Percentiles rank a stretch among this genome's conserved stretches.
Evolutionary conservation across 2,113 vertebrate genomes (phyloP).

Genomic region (Albula goreensis): DNA sequence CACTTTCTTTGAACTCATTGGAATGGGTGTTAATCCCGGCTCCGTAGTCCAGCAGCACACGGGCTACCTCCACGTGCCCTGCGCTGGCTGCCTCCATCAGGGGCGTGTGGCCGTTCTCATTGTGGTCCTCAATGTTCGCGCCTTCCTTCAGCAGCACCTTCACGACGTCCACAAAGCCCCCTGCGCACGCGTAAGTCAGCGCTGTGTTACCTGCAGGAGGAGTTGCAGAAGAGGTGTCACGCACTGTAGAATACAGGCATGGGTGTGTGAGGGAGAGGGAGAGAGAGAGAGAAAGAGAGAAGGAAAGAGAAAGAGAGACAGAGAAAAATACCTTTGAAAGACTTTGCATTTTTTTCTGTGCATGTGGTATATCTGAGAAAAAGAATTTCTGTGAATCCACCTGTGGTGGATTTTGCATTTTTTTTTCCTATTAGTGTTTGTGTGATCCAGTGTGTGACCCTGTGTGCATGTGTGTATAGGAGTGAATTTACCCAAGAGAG

Average conservation of each 20-base stretch:
- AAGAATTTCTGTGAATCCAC: too few relatives aligned
- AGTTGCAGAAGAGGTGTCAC: neutral
- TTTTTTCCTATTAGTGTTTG: neutral
- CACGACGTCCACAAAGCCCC: constrained; percentile 96
- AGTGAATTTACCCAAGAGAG: neutral
- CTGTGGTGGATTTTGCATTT: neutral
- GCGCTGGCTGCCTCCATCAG: constrained; percentile 98
- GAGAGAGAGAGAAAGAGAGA: too few relatives aligned
- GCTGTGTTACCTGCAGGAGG: constrained; percentile 68
- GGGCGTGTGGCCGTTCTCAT: constrained; percentile 97
- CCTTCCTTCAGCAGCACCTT: constrained; percentile 97
- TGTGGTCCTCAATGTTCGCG: constrained; percentile 98
- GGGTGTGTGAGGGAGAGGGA: too few relatives aligned
- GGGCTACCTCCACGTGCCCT: constrained; percentile 94
- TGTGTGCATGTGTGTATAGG: neutral
- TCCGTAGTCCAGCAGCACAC: constrained; percentile 94
- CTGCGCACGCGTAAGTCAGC: constrained; percentile 94
- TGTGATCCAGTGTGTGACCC: neutral
- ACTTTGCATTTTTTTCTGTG: too few relatives aligned
- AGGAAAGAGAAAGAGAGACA: too few relatives aligned
- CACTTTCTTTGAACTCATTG: constrained; percentile 99
- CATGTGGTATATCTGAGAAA: too few relatives aligned
- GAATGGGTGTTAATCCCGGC: constrained; percentile 99
- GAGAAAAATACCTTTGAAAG: too few relatives aligned
- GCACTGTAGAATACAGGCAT: too few relatives aligned